Evolutionary conservation across 1,140 invertebrate genomes (phyloP).

Genomic region (Leptinotarsa texana): DNA sequence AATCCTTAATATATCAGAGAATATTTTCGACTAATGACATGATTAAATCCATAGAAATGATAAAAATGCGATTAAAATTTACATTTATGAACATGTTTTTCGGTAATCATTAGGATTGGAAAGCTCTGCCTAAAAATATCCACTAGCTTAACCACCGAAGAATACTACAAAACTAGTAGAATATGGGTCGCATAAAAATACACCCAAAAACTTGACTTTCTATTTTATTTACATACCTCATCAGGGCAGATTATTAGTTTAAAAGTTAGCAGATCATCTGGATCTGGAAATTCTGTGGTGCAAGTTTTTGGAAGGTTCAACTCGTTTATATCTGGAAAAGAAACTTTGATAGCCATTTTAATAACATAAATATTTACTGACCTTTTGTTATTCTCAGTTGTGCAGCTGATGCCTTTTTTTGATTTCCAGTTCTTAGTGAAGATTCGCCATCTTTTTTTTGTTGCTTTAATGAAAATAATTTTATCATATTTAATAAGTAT

Average conservation of each 20-base stretch:
- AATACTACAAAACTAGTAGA: too few relatives aligned
- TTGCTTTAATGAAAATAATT: constrained; percentile 96
- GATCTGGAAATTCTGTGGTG: constrained; percentile 93
- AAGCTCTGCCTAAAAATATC: too few relatives aligned
- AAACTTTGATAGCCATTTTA: background rate
- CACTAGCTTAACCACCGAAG: too few relatives aligned
- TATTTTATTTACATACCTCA: constrained; percentile 63
- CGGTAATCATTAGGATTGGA: too few relatives aligned
- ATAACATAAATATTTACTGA: constrained; percentile 52
- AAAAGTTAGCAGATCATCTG: constrained; percentile 94
- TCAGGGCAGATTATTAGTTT: constrained; percentile 96
- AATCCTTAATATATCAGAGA: too few relatives aligned
- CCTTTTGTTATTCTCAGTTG: constrained; percentile 97
- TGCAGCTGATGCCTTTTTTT: constrained; percentile 91
- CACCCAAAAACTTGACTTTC: background rate
- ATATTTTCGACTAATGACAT: too few relatives aligned
- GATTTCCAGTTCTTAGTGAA: constrained; percentile 71
- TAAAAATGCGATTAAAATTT: too few relatives aligned
- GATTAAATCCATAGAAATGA: too few relatives aligned
- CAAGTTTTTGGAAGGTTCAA: constrained; percentile 97
- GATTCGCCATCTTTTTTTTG: constrained; percentile 95
- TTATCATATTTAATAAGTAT: constrained; percentile 76
- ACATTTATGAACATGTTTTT: too few relatives aligned
- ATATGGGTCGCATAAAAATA: too few relatives aligned
- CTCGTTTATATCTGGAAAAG: constrained; percentile 92